Base-by-base conservation (phyloP, 2,797 vertebrate species). In the Chromobotia macracanthus region DNA sequence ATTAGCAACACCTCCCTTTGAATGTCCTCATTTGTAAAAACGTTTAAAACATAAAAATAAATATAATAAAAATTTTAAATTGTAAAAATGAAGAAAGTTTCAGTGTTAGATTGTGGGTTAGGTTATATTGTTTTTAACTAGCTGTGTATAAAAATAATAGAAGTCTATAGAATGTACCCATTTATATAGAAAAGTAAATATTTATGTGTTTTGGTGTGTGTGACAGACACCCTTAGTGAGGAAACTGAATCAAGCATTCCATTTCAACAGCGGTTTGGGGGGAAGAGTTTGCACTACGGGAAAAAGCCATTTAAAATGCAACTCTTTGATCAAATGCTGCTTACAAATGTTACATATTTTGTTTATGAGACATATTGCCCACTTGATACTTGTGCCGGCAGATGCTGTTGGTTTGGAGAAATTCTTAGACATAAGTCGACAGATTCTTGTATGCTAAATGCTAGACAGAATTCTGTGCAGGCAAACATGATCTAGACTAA, bases 401-500 rank as follows among this genome's bases (percentile, higher is more conserved):
- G 71, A 78, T 21, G 21, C 75, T 75, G 46, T 50, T 67, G 58
- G n/a, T 75, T 82, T 78, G 46, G 69, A 79, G 56, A 6, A 69
- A 48, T 58, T 72, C 60, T 72, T 51, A 61, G 69, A 84, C 77
- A 69, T 53, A 73, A 66, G n/a, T 35, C 55, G 28, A 48, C 60
- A 82, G 60, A 80, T 58, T 58, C 25, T 15, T 38, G 46, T 75
- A 72, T 38, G 51, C 31, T 60, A 28, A 71, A 69, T 68, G 69
- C 64, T 53, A 55, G 28, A 41, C 46, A 72, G 68, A 64, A 64
- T 79, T 56, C 50, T 15, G 23, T 67, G 16, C 74, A 56, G 65
- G 51, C 60, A 61, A 79, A 75, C 53, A 50, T 35, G 75, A 71
- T 71, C 83, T 53, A 69, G 55, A 77, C 64, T 68, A 77, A 77